Base-by-base conservation (phyloP, 2,113 vertebrate species). In the Syrrhaptes paradoxus region DNA sequence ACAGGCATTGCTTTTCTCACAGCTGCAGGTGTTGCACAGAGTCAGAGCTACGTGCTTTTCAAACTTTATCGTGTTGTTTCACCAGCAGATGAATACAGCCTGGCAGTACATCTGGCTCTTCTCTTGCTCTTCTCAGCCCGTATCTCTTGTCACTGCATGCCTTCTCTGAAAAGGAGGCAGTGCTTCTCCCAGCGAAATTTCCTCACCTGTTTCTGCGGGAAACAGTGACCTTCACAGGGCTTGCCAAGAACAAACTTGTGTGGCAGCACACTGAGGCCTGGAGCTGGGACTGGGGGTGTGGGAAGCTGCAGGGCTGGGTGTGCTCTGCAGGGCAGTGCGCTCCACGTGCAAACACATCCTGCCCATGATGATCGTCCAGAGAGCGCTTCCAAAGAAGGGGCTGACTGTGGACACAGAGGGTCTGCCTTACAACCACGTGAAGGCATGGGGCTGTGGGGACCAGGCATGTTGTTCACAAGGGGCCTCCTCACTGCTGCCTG, bases 391-490 rank as follows among this genome's bases (percentile, higher is more conserved):
- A 68, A 43, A 61, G 51, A 43, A 9, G 24, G 13, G 18, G 3
- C 38, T 77, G 41, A 45, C 32, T 36, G 5, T 2, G 10, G 41
- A n/a, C 26, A n/a, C 1, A 11, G 13, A 71, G 24, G 9, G 13
- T 22, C 29, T 78, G 38, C 16, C 59, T 17, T 16, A 24, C 46
- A 81, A 25, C 38, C 34, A 8, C 12, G 15, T 2, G 2, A 59
- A 71, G 38, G 38, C 4, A 5, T 0, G 0, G 16, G 11, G 29
- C 3, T 66, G 3, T 41, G n/a, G 19, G 22, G 4, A 18, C 34
- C 29, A 6, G 4, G 28, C 7, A 31, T 2, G 0, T 17, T 34
- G 31, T 10, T 67, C 41, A 22, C 24, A 63, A 43, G 22, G 22
- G 11, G 2, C 7, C 19, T 48, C 19, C 52, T 81, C 52, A 75